A percentile compares a stretch with the other conserved stretches of the same genome.
Evolutionary conservation across 2,797 vertebrate genomes (phyloP).

Genomic region (Urosaurus nigricauda): DNA sequence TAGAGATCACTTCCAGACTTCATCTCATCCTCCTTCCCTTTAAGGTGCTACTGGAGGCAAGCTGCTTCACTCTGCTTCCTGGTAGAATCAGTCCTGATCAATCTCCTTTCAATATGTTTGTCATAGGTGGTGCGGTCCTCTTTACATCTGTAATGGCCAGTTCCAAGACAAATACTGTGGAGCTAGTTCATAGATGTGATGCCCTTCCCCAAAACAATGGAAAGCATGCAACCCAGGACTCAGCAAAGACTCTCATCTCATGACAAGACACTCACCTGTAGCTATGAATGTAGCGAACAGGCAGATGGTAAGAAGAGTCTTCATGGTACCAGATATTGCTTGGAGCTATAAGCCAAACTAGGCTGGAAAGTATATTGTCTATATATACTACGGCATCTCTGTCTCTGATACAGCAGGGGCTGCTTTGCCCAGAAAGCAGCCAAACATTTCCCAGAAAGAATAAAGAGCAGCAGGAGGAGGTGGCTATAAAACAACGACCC

Average conservation of each 20-base stretch:
- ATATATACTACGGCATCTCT: neutral
- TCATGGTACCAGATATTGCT: neutral
- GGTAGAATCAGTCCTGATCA: neutral
- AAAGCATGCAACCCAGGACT: neutral
- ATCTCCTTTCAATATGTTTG: neutral
- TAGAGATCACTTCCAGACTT: neutral
- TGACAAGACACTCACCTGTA: neutral
- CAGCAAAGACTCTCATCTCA: neutral
- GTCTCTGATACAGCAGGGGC: neutral
- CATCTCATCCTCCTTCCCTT: too few relatives aligned
- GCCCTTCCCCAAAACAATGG: too few relatives aligned
- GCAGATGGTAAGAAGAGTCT: neutral
- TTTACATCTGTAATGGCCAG: neutral
- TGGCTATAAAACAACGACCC: neutral
- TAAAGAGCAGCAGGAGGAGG: neutral
- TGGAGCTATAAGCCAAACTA: neutral
- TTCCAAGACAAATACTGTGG: neutral
- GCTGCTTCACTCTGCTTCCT: neutral
- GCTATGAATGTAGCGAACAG: neutral
- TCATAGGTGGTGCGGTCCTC: neutral
- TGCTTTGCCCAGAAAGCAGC: neutral
- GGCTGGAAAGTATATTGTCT: too few relatives aligned
- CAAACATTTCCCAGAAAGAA: neutral
- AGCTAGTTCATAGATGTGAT: neutral
- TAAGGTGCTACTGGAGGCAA: neutral